phyloP scores from a whole-genome alignment of 2,888 invertebrate species.

The Ptychoptera albimana region DNA sequence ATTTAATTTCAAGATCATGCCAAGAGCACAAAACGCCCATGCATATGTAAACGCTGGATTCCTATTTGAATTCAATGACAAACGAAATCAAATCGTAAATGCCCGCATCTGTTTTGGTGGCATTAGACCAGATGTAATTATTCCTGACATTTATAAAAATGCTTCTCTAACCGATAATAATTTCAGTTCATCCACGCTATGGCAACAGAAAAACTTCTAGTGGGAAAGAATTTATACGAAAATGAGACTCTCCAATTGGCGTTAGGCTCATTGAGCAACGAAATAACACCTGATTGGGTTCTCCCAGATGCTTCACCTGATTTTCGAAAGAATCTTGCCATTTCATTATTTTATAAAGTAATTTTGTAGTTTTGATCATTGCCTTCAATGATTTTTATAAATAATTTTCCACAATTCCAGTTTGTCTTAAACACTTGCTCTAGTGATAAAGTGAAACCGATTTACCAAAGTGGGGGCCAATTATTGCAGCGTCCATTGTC shows the following conservation, averaged over 20 bases:
- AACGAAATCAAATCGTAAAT: conserved; percentile 25
- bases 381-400: not conserved
- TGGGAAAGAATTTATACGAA: conserved; percentile 12
- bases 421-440: conserved; percentile 30
- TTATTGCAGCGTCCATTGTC: conserved; percentile 36
- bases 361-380: conserved; percentile 24
- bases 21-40: conserved; percentile 54
- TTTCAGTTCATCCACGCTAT: conserved; percentile 32
- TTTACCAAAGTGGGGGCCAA: conserved; percentile 31
- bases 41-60: conserved; percentile 63
- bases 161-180: too few species aligned
- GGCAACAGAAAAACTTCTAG: conserved; percentile 30
- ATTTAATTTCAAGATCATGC: conserved; percentile 40
- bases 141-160: not conserved
- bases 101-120: conserved; percentile 46
- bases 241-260: conserved; percentile 33
- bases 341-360: conserved; percentile 53
- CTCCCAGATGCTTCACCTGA: conserved; percentile 45
- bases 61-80: conserved; percentile 37
- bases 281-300: conserved; percentile 41
- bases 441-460: conserved; percentile 10
- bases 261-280: conserved; percentile 31
- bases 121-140: conserved; percentile 19
- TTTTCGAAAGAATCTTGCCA: conserved; percentile 47
- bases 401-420: conserved; percentile 35